Percentiles rank a stretch among this genome's conserved stretches.
Conservation (phyloP, 64 coral and sea anemone species). For the Pachyseris speciosa region DNA sequence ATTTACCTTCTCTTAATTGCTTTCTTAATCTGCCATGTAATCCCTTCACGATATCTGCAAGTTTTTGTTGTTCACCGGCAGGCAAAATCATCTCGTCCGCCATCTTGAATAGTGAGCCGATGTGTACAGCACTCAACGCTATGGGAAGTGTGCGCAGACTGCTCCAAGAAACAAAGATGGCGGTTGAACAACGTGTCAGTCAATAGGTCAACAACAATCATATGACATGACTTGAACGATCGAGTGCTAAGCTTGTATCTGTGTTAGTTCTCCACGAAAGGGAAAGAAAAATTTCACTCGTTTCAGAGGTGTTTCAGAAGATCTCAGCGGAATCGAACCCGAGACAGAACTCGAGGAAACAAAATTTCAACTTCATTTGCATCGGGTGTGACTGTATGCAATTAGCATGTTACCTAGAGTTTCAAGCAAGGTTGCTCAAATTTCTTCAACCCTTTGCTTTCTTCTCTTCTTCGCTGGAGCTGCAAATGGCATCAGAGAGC, state of each 20-base stretch:
- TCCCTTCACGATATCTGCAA: constrained; percentile 87
- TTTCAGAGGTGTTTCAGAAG: background rate
- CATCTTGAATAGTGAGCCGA: background rate
- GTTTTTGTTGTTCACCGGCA: constrained; percentile 58
- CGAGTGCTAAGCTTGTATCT: background rate
- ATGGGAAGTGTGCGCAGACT: background rate
- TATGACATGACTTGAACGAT: background rate
- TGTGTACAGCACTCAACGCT: constrained; percentile 3
- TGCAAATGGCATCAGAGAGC: constrained; percentile 81
- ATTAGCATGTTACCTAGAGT: constrained; percentile 61
- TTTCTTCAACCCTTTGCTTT: constrained; percentile 58
- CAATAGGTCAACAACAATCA: background rate
- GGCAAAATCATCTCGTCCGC: constrained; percentile 1
- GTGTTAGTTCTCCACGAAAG: background rate
- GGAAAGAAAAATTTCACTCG: background rate
- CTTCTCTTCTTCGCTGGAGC: constrained; percentile 79
- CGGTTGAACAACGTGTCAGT: background rate
- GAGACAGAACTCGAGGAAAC: background rate
- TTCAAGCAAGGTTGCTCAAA: constrained; percentile 60
- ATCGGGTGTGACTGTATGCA: background rate
- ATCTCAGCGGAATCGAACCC: background rate
- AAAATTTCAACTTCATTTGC: background rate
- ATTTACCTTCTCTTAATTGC: constrained; percentile 32
- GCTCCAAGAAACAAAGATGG: background rate
- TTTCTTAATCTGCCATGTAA: constrained; percentile 81